Percentiles rank a stretch among this genome's conserved stretches.
phyloP scores from a whole-genome alignment of 2,797 vertebrate species.

The Brachyrhaphis roseni region DNA sequence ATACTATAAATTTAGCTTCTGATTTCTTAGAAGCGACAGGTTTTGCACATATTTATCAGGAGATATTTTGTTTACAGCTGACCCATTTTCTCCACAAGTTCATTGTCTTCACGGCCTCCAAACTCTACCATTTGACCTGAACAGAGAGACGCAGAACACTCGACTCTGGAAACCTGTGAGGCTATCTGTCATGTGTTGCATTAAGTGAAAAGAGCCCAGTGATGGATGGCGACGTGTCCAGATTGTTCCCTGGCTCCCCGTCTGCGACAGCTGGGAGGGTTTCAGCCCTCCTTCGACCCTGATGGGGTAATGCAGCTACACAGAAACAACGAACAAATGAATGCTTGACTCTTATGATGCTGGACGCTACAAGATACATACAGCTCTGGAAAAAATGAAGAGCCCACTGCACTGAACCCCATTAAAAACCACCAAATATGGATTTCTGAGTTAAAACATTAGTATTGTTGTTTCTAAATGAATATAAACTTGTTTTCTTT shows the following conservation, averaged over 20 bases:
- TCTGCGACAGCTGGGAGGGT: background rate
- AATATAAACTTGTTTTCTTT: too few relatives aligned
- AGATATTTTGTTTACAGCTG: background rate
- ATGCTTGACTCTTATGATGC: background rate
- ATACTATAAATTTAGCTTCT: background rate
- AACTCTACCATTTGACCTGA: background rate
- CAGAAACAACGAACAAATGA: background rate
- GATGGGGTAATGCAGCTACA: background rate
- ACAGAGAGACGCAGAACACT: background rate
- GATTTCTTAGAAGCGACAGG: background rate
- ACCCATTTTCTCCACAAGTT: background rate
- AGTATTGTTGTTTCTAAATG: too few relatives aligned
- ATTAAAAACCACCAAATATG: too few relatives aligned
- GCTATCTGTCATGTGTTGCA: background rate
- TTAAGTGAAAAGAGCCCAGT: conserved; percentile 1
- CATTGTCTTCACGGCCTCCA: background rate
- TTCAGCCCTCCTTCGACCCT: background rate
- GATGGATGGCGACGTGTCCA: background rate
- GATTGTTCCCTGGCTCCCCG: background rate
- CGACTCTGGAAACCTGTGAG: background rate
- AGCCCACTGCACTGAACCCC: too few relatives aligned
- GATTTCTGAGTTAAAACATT: too few relatives aligned
- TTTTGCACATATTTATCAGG: background rate
- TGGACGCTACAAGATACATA: background rate
- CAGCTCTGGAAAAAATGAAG: background rate